Base-by-base conservation (phyloP, 2,888 invertebrate genomes). In the Polia nebulosa region DNA sequence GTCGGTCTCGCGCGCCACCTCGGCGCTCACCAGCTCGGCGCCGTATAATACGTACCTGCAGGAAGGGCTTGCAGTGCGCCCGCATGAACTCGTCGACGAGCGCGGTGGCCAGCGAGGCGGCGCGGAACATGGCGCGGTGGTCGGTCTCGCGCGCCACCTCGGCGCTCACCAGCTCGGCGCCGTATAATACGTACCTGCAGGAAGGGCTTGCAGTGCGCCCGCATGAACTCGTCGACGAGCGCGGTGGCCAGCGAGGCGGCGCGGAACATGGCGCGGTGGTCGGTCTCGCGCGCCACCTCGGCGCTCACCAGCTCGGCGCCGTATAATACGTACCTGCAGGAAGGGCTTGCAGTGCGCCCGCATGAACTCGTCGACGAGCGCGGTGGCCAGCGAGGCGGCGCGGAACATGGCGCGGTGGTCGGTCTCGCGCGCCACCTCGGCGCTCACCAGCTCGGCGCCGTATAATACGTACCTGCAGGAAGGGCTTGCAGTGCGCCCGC, bases 331-430 rank as follows among this genome's bases (percentile, higher is more conserved):
- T 39, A 39, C 39, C 39, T 98, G 97, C 57, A 99, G 95, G 94
- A 99, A 99, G 32, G 97, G 97, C 74, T 98, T 97, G 92, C 99
- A 99, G 87, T 99, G 98, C 74, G 98, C 97, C 86, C 98, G 97
- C 99, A 99, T 99, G 93, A 99, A 99, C 6, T 39, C 39, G 17
- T 39, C 39, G 5, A 39, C 39, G 39, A 39, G 39, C 39, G 39
- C 39, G 17, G 39, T 39, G 39, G 39, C 39, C 17, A 39, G 39
- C 39, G 39, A 39, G 5, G 39, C 39, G 39, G 39, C 39, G 17
- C 39, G 39, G 39, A 39, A 39, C 39, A 39, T 39, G 17, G 39
- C 39, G 39, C 39, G 39, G 39, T 17, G 39, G 39, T 39, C 39
- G 17, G 5, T 5, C 39, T 39, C 39, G 17, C 39, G 34, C 34